Percentiles rank a stretch among this genome's conserved stretches.
These are phyloP conservation scores for Anoura caudifer DNA, from an alignment of 2,113 vertebrate species.

Conservation along the genomic window DNA sequence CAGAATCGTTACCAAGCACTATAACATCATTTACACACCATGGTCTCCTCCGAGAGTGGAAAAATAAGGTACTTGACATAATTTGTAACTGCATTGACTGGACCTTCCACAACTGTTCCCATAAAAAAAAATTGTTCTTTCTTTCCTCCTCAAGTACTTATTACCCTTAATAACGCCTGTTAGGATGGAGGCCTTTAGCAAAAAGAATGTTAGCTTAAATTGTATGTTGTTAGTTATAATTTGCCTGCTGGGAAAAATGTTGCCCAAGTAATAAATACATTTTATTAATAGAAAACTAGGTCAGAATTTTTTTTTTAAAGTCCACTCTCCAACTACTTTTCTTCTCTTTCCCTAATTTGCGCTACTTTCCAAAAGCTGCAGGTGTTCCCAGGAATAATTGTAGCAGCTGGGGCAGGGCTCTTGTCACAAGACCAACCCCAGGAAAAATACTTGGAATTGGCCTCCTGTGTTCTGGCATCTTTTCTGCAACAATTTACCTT, in stretches of 20 bases:
- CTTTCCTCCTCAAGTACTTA: constrained; percentile 69
- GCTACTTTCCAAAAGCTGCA: constrained; percentile 40
- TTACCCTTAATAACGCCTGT: constrained; percentile 77
- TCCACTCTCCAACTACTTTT: background rate
- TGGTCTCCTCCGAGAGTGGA: constrained; percentile 1
- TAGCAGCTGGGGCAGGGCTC: background rate
- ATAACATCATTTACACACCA: constrained; percentile 26
- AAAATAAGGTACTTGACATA: constrained; percentile 47
- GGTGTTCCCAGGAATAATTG: background rate
- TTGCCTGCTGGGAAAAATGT: constrained; percentile 70
- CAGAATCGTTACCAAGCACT: background rate
- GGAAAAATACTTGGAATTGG: background rate
- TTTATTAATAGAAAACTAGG: constrained; percentile 65
- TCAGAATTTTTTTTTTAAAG: constrained; percentile 34
- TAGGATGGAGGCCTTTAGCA: constrained; percentile 77
- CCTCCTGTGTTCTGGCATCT: background rate
- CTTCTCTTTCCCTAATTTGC: constrained; percentile 1
- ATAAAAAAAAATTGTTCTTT: constrained; percentile 39
- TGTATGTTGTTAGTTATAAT: constrained; percentile 69
- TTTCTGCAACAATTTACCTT: background rate
- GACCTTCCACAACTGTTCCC: constrained; percentile 64
- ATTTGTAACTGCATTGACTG: constrained; percentile 56
- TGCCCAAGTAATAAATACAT: constrained; percentile 75
- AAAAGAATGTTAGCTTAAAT: constrained; percentile 76
- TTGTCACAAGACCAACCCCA: background rate